Percentiles rank a stretch among this genome's conserved stretches.
Evolutionary conservation across 1,140 invertebrate genomes (phyloP).

Genomic region (Procambarus virginalis): DNA sequence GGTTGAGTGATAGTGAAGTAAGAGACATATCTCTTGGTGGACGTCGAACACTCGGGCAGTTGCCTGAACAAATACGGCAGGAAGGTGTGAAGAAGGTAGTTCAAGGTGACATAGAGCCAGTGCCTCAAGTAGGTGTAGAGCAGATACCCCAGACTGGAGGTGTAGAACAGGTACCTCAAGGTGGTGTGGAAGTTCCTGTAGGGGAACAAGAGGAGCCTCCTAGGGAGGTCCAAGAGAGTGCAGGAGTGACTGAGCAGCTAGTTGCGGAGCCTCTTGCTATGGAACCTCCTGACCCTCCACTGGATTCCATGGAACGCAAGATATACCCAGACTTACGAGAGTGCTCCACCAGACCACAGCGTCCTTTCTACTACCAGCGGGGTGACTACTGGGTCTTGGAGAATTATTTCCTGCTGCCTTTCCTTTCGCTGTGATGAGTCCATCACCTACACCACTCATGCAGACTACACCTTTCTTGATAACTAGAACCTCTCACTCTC

Average conservation of each 20-base stretch:
- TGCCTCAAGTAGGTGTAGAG: not conserved
- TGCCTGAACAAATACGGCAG: slow-evolving; percentile 13
- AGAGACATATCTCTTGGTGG: slow-evolving; percentile 46
- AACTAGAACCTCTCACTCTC: slow-evolving; percentile 84
- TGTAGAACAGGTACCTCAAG: not conserved
- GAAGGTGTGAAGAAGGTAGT: not conserved
- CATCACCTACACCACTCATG: slow-evolving; percentile 94
- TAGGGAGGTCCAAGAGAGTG: slow-evolving; percentile 66
- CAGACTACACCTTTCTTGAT: slow-evolving; percentile 91
- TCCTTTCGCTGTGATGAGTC: slow-evolving; percentile 83
- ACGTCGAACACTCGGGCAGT: slow-evolving; percentile 49
- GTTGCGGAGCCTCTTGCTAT: slow-evolving; percentile 33
- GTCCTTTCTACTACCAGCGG: slow-evolving; percentile 77
- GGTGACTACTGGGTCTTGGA: slow-evolving; percentile 93
- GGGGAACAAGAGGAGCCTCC: slow-evolving; percentile 64
- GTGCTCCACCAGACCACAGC: slow-evolving; percentile 38
- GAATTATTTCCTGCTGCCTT: slow-evolving; percentile 82
- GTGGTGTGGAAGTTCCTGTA: slow-evolving; percentile 13
- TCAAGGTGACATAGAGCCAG: not conserved
- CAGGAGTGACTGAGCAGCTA: slow-evolving; percentile 64
- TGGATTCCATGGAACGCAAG: slow-evolving; percentile 62
- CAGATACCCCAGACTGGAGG: not conserved
- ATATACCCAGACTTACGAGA: slow-evolving; percentile 64
- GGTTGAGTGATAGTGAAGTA: not conserved
- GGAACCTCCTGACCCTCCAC: slow-evolving; percentile 66